A percentile compares a stretch with the other conserved stretches of the same genome.
Conservation (phyloP, 2,888 invertebrate species). For the Hydroisotoma schaefferi region DNA sequence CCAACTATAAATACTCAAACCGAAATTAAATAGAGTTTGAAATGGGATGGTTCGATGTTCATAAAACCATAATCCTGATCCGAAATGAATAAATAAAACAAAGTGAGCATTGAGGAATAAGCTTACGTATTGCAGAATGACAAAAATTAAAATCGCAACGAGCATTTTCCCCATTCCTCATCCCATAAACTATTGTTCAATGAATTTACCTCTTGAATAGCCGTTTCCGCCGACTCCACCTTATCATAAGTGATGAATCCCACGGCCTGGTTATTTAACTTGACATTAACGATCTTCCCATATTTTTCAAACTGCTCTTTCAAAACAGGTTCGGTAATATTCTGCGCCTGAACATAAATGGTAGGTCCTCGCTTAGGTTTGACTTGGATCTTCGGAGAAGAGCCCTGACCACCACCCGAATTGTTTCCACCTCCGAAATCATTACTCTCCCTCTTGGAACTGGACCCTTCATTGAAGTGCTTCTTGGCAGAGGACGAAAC, state of each 20-base stretch:
- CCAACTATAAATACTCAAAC: too few species aligned
- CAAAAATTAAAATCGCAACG: too few species aligned
- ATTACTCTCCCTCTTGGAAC: not conserved
- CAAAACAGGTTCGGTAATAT: conserved; percentile 73
- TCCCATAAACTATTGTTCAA: too few species aligned
- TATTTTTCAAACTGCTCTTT: conserved; percentile 49
- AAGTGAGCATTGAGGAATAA: not conserved
- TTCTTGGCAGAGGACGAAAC: too few species aligned
- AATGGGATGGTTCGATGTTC: too few species aligned
- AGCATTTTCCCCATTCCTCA: too few species aligned
- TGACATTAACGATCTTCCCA: conserved; percentile 43
- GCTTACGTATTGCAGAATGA: not conserved
- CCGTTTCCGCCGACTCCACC: conserved; percentile 77
- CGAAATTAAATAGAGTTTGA: too few species aligned
- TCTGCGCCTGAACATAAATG: conserved; percentile 74
- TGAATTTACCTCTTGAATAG: conserved; percentile 65
- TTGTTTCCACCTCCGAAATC: not conserved
- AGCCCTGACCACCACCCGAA: not conserved
- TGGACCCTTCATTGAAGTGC: not conserved
- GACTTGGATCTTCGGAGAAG: conserved; percentile 7
- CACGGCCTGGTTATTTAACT: conserved; percentile 54
- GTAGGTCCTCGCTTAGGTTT: conserved; percentile 74
- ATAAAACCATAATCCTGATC: too few species aligned
- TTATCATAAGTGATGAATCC: conserved; percentile 91
- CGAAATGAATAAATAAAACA: too few species aligned